phyloP scores from a whole-genome alignment of 2,888 invertebrate species.

The Tipula lateralis region DNA sequence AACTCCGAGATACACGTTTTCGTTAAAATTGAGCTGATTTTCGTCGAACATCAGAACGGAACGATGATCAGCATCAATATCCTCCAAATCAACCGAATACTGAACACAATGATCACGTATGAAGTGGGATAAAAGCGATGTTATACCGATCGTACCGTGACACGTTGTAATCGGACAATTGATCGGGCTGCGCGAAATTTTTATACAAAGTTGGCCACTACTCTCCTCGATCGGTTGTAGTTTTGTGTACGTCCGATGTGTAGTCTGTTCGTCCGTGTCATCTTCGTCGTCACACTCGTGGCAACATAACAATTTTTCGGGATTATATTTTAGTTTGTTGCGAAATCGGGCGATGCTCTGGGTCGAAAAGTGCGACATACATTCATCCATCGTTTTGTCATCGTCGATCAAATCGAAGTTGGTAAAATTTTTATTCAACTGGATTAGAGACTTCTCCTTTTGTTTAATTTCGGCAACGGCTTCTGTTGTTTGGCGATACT shows the following conservation, averaged over 20 bases:
- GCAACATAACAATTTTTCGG: not conserved
- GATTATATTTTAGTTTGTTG: not conserved
- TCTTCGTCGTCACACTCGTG: not conserved
- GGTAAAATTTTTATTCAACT: slow-evolving; percentile 39
- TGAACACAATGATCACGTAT: slow-evolving; percentile 38
- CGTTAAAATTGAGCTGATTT: slow-evolving; percentile 36
- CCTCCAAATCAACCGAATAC: slow-evolving; percentile 35
- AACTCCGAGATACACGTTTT: slow-evolving; percentile 40
- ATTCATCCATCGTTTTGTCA: slow-evolving; percentile 33
- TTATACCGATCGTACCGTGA: slow-evolving; percentile 38
- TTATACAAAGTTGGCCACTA: not conserved
- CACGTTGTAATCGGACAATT: slow-evolving; percentile 40
- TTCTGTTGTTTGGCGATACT: slow-evolving; percentile 38
- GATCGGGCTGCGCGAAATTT: slow-evolving; percentile 36
- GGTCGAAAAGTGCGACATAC: slow-evolving; percentile 20
- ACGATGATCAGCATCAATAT: slow-evolving; percentile 37
- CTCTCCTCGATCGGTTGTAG: not conserved
- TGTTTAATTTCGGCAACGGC: slow-evolving; percentile 34
- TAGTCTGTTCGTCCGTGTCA: not conserved
- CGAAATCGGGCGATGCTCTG: not conserved
- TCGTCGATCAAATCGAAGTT: slow-evolving; percentile 35
- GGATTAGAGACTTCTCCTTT: slow-evolving; percentile 36
- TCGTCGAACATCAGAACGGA: slow-evolving; percentile 38
- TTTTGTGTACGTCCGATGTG: not conserved
- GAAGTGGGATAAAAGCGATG: slow-evolving; percentile 40